Evolutionary conservation across 2,888 invertebrate genomes (phyloP), one percentile per base, ranked within the genome.

Genomic region (Leptopilina myrica): DNA sequence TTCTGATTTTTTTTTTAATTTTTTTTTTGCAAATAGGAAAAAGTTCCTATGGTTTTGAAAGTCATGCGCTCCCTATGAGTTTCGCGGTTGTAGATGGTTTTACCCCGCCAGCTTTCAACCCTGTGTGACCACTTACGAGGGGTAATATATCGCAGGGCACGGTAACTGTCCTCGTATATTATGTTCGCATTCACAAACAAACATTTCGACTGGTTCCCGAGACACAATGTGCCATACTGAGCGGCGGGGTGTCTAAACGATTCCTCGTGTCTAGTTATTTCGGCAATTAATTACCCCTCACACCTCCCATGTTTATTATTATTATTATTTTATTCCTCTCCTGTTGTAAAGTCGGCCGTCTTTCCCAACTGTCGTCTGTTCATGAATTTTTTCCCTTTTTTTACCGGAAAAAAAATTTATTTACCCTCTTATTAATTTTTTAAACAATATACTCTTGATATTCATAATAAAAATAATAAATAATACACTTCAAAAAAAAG

Each of bases 191-290:
- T 83, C 86, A 83, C 86, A 87, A 83, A 84, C 86, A 84, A 82
- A 83, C 85, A 85, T 86, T 86, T 87, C 86, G 81, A 79, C 79
- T 80, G 79, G 78, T 80, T 81, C 78, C 80, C 79, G 84, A 81
- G 82, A 86, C 85, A 87, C 89, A 87, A 87, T 85, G 87, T 85
- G 84, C 85, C 85, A 85, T 83, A 83, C 85, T 82, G 84, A 33
- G 33, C 33, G 33, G 33, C 33, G 33, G 33, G 33, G 33, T 77
- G 81, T 84, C 86, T 90, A 90, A 90, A 89, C 88, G 89, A 89
- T 90, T 90, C 89, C 86, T 88, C 88, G 87, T 89, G 89, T 90
- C 88, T 87, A 82, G 86, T 88, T 89, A 89, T 90, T 90, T 89
- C 87, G 84, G 87, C 88, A 88, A 89, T 90, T 90, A 90, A 90